Conservation (phyloP, 2,797 vertebrate species). For the Hyperoplus lanceolatus region DNA sequence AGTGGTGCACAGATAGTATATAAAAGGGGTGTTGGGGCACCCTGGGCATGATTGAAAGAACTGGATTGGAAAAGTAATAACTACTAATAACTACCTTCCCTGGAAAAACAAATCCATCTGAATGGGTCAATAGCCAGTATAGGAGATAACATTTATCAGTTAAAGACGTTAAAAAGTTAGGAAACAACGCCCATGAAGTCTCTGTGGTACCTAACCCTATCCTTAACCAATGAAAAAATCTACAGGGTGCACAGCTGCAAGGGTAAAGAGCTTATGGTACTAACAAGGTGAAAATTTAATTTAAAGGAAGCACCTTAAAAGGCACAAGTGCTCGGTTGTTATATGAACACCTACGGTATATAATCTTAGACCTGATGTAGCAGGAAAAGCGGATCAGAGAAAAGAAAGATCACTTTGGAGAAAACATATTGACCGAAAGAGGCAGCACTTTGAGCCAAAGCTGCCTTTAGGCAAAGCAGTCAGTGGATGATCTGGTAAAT, state of each 20-base stretch:
- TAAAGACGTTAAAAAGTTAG: background rate
- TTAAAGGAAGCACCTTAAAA: slow-evolving; percentile 30
- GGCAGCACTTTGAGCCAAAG: slow-evolving; percentile 40
- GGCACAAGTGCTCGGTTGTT: slow-evolving; percentile 20
- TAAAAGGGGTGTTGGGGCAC: background rate
- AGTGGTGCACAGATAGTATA: too few relatives aligned
- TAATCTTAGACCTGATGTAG: slow-evolving; percentile 7
- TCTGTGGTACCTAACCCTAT: background rate
- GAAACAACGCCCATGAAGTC: background rate
- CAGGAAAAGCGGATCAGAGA: slow-evolving; percentile 39
- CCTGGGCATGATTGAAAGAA: too few relatives aligned
- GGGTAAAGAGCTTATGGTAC: background rate
- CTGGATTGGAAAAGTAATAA: too few relatives aligned
- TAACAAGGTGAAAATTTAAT: slow-evolving; percentile 31
- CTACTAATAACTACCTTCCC: too few relatives aligned
- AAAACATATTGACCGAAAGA: slow-evolving; percentile 49
- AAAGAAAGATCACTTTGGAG: slow-evolving; percentile 43
- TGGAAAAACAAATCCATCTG: background rate
- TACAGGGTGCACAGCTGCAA: slow-evolving; percentile 22
- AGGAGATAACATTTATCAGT: background rate
- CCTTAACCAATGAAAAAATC: slow-evolving; percentile 19
- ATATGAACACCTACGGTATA: slow-evolving; percentile 21
- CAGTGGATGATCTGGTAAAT: slow-evolving; percentile 43
- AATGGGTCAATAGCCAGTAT: slow-evolving; percentile 4
- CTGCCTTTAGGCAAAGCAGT: slow-evolving; percentile 48